Evolutionary conservation across 2,113 vertebrate species (phyloP).

Genomic region (Oncorhynchus tshawytscha): DNA sequence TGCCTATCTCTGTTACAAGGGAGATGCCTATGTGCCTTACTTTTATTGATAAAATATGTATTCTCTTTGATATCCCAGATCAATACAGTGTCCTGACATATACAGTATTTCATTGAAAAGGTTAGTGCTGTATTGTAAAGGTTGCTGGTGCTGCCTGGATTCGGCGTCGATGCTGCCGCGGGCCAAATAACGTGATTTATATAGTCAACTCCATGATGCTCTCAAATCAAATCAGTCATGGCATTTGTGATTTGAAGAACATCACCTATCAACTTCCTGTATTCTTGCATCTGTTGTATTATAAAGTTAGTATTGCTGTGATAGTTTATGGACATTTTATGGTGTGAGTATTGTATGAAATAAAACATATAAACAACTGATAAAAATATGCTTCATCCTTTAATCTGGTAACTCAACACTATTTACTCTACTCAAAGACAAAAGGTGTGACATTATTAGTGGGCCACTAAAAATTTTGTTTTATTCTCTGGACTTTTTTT

Average conservation of each 20-base stretch:
- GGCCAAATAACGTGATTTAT: not conserved
- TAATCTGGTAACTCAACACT: no score
- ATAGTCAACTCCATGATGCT: not conserved
- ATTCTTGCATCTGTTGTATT: not conserved
- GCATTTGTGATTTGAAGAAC: not conserved
- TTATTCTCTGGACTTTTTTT: no score
- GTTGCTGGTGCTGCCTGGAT: not conserved
- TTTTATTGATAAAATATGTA: not conserved
- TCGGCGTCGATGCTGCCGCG: not conserved
- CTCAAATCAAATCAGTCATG: not conserved
- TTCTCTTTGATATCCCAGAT: conserved; percentile 1
- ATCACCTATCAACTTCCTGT: not conserved
- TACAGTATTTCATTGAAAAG: not conserved
- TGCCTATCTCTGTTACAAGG: not conserved
- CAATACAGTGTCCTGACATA: not conserved
- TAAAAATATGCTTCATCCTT: not conserved
- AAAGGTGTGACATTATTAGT: no score
- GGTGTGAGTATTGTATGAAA: not conserved
- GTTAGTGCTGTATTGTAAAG: not conserved
- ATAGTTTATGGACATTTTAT: not conserved
- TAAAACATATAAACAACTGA: not conserved
- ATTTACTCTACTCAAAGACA: no score
- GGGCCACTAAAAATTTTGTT: no score
- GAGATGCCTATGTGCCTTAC: not conserved
- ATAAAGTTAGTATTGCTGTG: not conserved